Evolutionary conservation across 2,797 vertebrate species (phyloP).

Genomic region (Lagorchestes hirsutus): DNA sequence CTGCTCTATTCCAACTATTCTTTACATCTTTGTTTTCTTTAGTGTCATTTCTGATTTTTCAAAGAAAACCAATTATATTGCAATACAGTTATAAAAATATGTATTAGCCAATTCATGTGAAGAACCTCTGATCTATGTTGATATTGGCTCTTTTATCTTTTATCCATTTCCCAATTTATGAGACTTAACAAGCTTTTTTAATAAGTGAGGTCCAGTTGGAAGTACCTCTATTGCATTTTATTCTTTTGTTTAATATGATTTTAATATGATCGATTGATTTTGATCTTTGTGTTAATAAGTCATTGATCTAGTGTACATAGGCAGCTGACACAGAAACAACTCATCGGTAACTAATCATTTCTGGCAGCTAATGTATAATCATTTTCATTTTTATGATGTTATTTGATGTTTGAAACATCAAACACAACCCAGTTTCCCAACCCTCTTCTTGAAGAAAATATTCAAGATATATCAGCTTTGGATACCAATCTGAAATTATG

Average conservation of each 20-base stretch:
- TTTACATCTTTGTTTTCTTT: not conserved
- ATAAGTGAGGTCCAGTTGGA: not conserved
- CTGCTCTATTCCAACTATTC: not conserved
- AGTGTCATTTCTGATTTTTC: not conserved
- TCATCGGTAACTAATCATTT: not conserved
- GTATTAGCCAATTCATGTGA: not conserved
- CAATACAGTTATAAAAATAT: not conserved
- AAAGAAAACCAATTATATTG: not conserved
- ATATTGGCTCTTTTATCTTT: not conserved
- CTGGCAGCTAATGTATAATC: not conserved
- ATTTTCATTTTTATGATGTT: not conserved
- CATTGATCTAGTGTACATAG: not conserved
- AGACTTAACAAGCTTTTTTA: not conserved
- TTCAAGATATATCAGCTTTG: not conserved
- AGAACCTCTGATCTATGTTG: not conserved
- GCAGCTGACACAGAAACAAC: not conserved
- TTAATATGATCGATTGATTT: not conserved
- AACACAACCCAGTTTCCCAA: not conserved
- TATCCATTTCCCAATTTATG: not conserved
- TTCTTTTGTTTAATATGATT: not conserved
- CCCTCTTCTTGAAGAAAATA: not conserved
- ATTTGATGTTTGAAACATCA: not conserved
- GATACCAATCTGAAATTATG: not conserved
- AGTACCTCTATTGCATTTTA: not conserved
- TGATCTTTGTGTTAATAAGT: not conserved